Evolutionary conservation across 1,140 invertebrate genomes (phyloP), one percentile per base, ranked within the genome.

Genomic region (Drosophila pseudoananassae): DNA sequence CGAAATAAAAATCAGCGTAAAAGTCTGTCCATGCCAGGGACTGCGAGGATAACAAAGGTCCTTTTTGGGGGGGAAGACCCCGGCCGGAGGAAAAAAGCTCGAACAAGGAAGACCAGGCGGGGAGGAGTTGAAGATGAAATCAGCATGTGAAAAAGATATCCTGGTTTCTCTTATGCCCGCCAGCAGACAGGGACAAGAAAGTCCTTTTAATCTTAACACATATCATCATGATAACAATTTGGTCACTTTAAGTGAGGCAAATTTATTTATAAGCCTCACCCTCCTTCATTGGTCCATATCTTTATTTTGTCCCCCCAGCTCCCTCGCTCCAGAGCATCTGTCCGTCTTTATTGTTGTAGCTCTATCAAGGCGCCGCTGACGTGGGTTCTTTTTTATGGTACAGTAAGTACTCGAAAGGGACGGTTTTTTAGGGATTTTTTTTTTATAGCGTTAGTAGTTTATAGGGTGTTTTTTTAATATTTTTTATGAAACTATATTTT

Each of bases 131-230:
- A 54, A 59, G 65, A 87, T 90, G 83, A 80, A 90, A 90, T 90
- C 87, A 83, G 87, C 87, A 90, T 90, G 88, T 88, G 84, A 83
- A 89, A 83, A 70, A 57, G 20, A 81, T 51, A 59, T 60, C 29
- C 66, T 76, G 83, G 12, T 27, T 45, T 15, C 65, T 51, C 63
- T 56, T 36, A 49, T 69, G 65, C 17, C 65, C 66, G 63, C 51
- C 66, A 69, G 66, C 66, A 38, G 56, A 58, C 74, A 56, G 64
- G 70, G 83, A 91, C 90, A 91, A 90, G 90, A 85, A 91, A 91
- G 85, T 91, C 90, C 90, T 91, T 91, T 91, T 91, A 91, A 91
- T 91, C 90, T 84, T 85, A 88, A 87, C 90, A 91, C 90, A 91
- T 91, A 91, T 90, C 89, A 89, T 82, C 83, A 76, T 91, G 90